A percentile compares a stretch with the other conserved stretches of the same genome.
Conservation (phyloP, 1,140 invertebrate genomes). For the Diorhabda sublineata region DNA sequence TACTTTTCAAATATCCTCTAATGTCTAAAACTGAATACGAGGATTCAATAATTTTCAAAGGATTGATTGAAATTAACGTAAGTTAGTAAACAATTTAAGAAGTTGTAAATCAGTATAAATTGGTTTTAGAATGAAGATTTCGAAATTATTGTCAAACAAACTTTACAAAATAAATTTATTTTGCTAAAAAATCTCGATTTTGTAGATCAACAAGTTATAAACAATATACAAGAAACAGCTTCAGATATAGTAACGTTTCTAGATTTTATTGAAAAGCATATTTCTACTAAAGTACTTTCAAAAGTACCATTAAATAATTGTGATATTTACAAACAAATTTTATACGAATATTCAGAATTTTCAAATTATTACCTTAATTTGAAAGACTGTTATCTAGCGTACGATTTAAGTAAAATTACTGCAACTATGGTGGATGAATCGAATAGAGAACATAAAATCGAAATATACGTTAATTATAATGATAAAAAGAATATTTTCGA, state of each 20-base stretch:
- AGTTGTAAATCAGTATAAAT: neutral
- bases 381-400: constrained; percentile 28
- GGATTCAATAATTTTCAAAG: constrained; percentile 15
- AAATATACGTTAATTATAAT: constrained; percentile 28
- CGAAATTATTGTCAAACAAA: constrained; percentile 9
- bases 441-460: constrained; percentile 30
- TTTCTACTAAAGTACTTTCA: constrained; percentile 16
- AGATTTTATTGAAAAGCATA: constrained; percentile 16
- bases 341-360: constrained; percentile 39
- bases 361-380: constrained; percentile 36
- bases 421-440: constrained; percentile 27
- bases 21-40: constrained; percentile 18
- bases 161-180: neutral
- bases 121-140: constrained; percentile 22
- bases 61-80: constrained; percentile 22
- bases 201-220: constrained; percentile 9
- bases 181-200: neutral
- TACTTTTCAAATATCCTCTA: constrained; percentile 30
- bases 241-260: constrained; percentile 19
- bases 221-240: constrained; percentile 1
- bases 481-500: constrained; percentile 29
- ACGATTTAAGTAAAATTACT: constrained; percentile 32
- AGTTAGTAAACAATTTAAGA: constrained; percentile 4
- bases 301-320: constrained; percentile 20
- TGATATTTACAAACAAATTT: constrained; percentile 30